Base-by-base conservation (phyloP, 2,888 invertebrate species). In the Hirtodrosophila duncani region DNA sequence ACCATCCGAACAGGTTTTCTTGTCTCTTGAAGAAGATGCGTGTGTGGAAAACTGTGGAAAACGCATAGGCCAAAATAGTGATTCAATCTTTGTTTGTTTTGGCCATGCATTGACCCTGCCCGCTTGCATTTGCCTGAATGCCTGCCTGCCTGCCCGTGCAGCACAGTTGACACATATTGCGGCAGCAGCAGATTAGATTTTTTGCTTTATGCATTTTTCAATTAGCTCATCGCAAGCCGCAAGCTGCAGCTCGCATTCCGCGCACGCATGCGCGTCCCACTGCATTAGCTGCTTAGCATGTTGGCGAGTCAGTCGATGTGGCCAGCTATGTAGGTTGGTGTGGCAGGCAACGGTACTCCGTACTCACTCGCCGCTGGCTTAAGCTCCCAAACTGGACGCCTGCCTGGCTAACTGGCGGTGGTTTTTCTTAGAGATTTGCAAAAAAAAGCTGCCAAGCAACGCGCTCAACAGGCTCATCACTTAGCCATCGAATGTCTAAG, bases 401-500 rank as follows among this genome's bases (percentile, higher is more conserved):
- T n/a, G n/a, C n/a, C n/a, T n/a, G n/a, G n/a, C n/a, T n/a, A n/a
- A 46, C 63, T 58, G 55, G 36, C 65, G 64, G 38, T 74, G 33
- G 39, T 66, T 69, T 70, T 70, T 52, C 63, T 63, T 44, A 21
- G 42, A 50, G 68, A 77, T 77, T 72, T 59, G 77, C 65, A 57
- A 75, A 52, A 63, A 57, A 75, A 52, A 63, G 44, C 59, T 61
- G 56, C 51, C 58, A 48, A 53, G 34, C 42, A 36, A 43, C 59
- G 39, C 49, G 45, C 52, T 37, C 34, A 52, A 48, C 63, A 62
- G 63, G 70, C 80, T 79, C 71, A 72, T 72, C 80, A 75, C 51
- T 62, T 67, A 64, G 56, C 65, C 77, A 71, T 71, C 80, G 75
- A 75, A 75, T 70, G 67, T 62, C 68, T 72, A 72, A 72, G 80